phyloP scores from a whole-genome alignment of 2,888 invertebrate genomes.

The Syrista parreyssii region DNA sequence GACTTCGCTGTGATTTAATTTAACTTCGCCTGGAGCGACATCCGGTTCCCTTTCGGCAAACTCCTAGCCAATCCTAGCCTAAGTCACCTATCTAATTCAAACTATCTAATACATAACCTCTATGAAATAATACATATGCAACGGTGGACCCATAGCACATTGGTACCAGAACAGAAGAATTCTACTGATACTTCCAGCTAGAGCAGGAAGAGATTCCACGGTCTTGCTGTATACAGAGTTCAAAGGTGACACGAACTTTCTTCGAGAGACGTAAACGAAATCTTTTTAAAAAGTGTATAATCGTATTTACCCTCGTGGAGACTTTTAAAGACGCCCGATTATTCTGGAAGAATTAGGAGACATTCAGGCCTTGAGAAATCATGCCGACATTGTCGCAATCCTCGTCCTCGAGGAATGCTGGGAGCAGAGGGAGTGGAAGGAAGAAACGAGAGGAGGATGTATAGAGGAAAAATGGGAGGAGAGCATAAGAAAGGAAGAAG shows the following conservation, averaged over 20 bases:
- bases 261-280: slow-evolving; percentile 32
- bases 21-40: slow-evolving; percentile 64
- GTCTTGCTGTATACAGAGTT: not conserved
- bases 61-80: not conserved
- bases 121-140: not conserved
- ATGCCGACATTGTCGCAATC: slow-evolving; percentile 37
- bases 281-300: slow-evolving; percentile 24
- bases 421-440: not conserved
- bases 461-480: not conserved
- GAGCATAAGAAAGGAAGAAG: slow-evolving; percentile 3
- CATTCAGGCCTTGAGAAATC: slow-evolving; percentile 43
- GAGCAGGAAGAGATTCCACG: not conserved
- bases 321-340: slow-evolving; percentile 28
- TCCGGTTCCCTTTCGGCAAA: slow-evolving; percentile 41
- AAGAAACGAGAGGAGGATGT: not conserved
- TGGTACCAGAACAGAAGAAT: not conserved
- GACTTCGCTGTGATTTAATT: slow-evolving; percentile 64
- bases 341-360: slow-evolving; percentile 40
- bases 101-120: not conserved
- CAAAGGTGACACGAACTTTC: not conserved
- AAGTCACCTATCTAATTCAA: not conserved
- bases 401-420: slow-evolving; percentile 1
- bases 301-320: slow-evolving; percentile 27
- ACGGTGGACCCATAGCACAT: not conserved
- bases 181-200: not conserved